Base-by-base conservation (phyloP, 2,888 invertebrate species). In the Pocota personata region DNA sequence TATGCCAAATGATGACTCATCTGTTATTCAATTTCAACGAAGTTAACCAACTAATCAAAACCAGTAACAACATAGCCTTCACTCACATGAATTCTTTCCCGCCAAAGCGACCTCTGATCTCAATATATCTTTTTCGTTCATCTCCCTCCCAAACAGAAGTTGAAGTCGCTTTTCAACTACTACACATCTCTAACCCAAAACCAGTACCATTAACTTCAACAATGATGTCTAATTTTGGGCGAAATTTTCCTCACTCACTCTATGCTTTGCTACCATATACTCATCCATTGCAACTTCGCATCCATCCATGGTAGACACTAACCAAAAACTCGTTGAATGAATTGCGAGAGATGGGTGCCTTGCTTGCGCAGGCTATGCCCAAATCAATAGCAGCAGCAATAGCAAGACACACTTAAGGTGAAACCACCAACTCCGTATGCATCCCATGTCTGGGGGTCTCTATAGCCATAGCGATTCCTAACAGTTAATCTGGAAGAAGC, bases 171-270 rank as follows among this genome's bases (percentile, higher is more conserved):
- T 3, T 21, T 14, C 72, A 55, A 35, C 62, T 30, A 58, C 58
- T 66, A 58, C 30, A 30, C 60, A 66, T 78, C 48, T 46, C 43
- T 30, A 27, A 78, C 66, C 52, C 27, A 55, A 73, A 79, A 79
- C 83, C 83, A 75, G 73, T 75, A 62, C 79, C 79, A 83, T 84
- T 69, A 79, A 69, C 83, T 64, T 75, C 72, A 75, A 72, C 64
- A 76, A 75, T 71, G 57, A 75, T 84, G 79, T 79, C 75, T 84
- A 79, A 84, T 84, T 84, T 84, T 76, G 75, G 80, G 75, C 60
- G 30, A 71, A 66, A 80, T 76, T 69, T 76, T 80, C 64, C 52
- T 84, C 84, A 76, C 80, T 79, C 57, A 62, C 52, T 67, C 14
- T 43, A n/a, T 55, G 72, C 78, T 43, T 19, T 55, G 72, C 78